Evolutionary conservation across 1,140 invertebrate species (phyloP), one percentile per base, ranked within the genome.

Genomic region (Drosophila carrolli): DNA sequence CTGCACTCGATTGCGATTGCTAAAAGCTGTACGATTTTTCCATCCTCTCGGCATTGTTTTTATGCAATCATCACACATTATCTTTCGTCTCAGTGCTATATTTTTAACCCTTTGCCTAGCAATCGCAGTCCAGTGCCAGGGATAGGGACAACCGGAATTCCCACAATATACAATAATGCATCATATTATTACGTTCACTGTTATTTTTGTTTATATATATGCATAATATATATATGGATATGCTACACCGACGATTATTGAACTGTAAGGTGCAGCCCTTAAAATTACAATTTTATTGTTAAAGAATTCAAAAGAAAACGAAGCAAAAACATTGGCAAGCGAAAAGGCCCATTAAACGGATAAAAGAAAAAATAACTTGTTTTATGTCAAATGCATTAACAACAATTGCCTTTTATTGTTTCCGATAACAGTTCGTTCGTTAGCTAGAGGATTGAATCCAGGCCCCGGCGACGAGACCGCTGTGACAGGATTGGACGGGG

Each of bases 401-500:
- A 83, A 84, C 81, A 81, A 74, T 78, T 86, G 78, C 50, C 53
- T 71, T 83, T 81, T 54, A 63, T 84, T 72, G 27, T 56, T 47
- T 47, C 35, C 38, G 40, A 53, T 65, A 75, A 70, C 62, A 61
- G 62, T 55, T 68, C 13, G 56, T 41, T 43, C 23, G 46, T 44
- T 44, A 16, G 65, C 83, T 81, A 88, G 44, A 81, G 66, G 62
- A 89, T 78, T 46, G 90, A 66, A 73, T 92, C 89, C 63, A 91
- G 67, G 14, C 79, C 90, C 50, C 91, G 75, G 38, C 91, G 83
- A 46, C 91, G 81, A 37, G 91, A 91, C 11, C 91, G 76, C 79
- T 91, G 73, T 77, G 92, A 86, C 51, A 90, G 72, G 23, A 95
- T 81, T 37, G 94, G 94, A 75, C 95, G 93, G 59, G 95, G 95